A percentile compares a stretch with the other conserved stretches of the same genome.
Evolutionary conservation across 37 sponge, comb jelly and placozoan species (phyloP).

Genomic region (Petrosia ficiformis): DNA sequence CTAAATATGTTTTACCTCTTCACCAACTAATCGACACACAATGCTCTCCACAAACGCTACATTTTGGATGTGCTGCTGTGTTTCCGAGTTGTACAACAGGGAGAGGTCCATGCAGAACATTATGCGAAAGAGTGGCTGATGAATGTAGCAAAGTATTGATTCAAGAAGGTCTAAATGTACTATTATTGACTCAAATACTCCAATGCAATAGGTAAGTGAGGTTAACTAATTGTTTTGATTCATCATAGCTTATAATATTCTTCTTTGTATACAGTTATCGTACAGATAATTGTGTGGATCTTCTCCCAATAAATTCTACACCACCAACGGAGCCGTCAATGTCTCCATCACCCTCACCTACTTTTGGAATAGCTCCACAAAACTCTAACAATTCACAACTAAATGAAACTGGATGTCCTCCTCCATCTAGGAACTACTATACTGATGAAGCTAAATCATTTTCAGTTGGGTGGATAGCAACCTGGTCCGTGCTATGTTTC

Average conservation of each 20-base stretch:
- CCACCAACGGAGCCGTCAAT: no score
- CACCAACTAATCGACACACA: no score
- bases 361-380: no score
- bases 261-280: not conserved
- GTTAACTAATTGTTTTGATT: not conserved
- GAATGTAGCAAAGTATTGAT: not conserved
- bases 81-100: not conserved
- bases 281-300: not conserved
- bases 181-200: no score
- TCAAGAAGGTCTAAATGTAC: no score
- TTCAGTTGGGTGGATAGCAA: constrained; percentile 60
- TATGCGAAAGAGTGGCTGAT: not conserved
- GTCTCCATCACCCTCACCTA: not conserved
- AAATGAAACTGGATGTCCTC: no score
- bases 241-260: not conserved
- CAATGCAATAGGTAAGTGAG: not conserved
- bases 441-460: constrained; percentile 42
- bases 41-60: no score
- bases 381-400: no score
- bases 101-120: not conserved
- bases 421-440: constrained; percentile 31
- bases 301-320: no score
- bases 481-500: constrained; percentile 76
- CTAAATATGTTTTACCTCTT: not conserved
- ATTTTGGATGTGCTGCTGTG: constrained; percentile 1